phyloP scores from a whole-genome alignment of 2,113 vertebrate genomes.

The Phyllostomus hastatus region DNA sequence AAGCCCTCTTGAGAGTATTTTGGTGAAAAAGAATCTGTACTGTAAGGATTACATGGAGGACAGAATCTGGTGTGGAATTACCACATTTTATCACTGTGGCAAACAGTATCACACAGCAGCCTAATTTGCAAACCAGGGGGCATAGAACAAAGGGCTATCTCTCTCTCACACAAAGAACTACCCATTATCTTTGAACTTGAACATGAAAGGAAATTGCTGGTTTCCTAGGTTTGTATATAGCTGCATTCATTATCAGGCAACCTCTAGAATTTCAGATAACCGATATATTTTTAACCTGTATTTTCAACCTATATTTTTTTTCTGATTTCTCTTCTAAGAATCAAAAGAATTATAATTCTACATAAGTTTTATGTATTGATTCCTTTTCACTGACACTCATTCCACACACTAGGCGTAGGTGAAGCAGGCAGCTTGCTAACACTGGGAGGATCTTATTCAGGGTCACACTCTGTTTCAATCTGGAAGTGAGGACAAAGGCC shows the following conservation, averaged over 20 bases:
- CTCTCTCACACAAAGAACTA: not conserved
- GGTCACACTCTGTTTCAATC: not conserved
- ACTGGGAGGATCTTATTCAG: not conserved
- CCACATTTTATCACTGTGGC: not conserved
- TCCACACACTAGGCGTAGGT: not conserved
- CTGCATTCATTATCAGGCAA: not conserved
- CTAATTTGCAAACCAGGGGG: not conserved
- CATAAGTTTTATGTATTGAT: not conserved
- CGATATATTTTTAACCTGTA: not conserved
- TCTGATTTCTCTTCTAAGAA: conserved; percentile 7
- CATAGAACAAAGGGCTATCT: not conserved
- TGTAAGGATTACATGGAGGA: not conserved
- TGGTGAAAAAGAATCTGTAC: not conserved
- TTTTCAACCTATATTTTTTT: not conserved
- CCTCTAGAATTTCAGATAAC: not conserved
- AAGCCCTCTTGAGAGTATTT: not conserved
- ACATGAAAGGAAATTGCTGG: not conserved
- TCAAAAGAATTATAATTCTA: not conserved
- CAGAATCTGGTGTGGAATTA: not conserved
- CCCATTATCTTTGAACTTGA: not conserved
- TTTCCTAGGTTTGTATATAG: conserved; percentile 11
- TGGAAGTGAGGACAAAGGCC: not conserved
- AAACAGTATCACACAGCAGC: not conserved
- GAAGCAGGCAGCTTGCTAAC: not conserved
- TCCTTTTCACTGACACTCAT: not conserved